Conservation (phyloP, 1,140 invertebrate genomes). For the Penaeus japonicus region DNA sequence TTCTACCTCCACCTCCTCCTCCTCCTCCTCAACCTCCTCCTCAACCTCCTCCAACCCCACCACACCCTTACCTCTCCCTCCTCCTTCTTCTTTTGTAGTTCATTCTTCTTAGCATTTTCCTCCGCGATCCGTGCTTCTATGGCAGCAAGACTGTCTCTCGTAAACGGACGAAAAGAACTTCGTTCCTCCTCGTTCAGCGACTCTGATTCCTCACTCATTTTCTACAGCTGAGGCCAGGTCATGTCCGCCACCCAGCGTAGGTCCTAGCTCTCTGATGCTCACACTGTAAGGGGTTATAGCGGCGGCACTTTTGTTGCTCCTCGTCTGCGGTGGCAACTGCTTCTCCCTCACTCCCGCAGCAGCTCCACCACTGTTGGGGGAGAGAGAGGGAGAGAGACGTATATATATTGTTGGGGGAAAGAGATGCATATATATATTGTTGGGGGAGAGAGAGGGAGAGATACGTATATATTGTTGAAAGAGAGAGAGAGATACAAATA, state of each 20-base stretch:
- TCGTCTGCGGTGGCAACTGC: slow-evolving; percentile 25
- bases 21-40: background rate
- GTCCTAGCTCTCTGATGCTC: background rate
- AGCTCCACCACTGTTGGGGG: slow-evolving; percentile 44
- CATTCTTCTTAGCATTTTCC: slow-evolving; percentile 93
- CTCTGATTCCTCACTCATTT: slow-evolving; percentile 60
- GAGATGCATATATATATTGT: background rate
- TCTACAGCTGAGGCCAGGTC: slow-evolving; percentile 26
- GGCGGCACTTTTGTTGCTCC: background rate
- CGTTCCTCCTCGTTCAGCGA: slow-evolving; percentile 62
- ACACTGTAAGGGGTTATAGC: background rate
- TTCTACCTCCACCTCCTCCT: background rate
- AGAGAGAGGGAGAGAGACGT: background rate
- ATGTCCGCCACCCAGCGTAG: background rate
- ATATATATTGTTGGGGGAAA: too few species aligned
- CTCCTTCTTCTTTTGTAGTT: slow-evolving; percentile 94
- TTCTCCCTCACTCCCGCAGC: slow-evolving; percentile 46
- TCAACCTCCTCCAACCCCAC: too few species aligned
- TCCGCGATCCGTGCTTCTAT: slow-evolving; percentile 93
- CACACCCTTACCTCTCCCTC: slow-evolving; percentile 87
- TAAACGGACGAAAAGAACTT: slow-evolving; percentile 89
- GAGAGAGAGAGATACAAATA: background rate
- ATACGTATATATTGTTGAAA: too few species aligned
- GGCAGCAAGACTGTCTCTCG: slow-evolving; percentile 91
- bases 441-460: too few species aligned